Evolutionary conservation across 2,888 invertebrate species (phyloP).

Genomic region (Eristalinus sepulchralis): DNA sequence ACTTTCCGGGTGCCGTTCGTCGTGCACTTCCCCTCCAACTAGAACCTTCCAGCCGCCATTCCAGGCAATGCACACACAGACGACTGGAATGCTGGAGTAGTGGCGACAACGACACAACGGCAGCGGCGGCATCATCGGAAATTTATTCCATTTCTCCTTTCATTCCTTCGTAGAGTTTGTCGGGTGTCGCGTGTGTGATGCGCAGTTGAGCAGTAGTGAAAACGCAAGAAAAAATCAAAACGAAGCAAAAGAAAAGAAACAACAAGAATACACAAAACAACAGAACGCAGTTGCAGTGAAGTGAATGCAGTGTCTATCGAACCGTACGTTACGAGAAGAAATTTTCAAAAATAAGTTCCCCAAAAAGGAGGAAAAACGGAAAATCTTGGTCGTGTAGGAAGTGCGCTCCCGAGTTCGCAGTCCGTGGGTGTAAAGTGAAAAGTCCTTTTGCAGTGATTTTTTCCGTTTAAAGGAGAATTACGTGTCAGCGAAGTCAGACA

Average conservation of each 20-base stretch:
- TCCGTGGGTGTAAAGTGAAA: not conserved
- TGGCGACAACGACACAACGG: slow-evolving; percentile 12
- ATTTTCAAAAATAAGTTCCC: slow-evolving; percentile 18
- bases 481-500: slow-evolving; percentile 6
- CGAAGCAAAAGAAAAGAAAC: not conserved
- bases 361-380: slow-evolving; percentile 2
- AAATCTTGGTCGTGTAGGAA: slow-evolving; percentile 2
- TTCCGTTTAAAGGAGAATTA: not conserved
- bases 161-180: slow-evolving; percentile 61
- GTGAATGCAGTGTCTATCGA: not conserved
- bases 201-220: slow-evolving; percentile 1
- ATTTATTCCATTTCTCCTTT: slow-evolving; percentile 66
- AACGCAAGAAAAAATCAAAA: slow-evolving; percentile 5
- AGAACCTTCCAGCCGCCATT: slow-evolving; percentile 36
- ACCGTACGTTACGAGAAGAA: slow-evolving; percentile 4
- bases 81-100: slow-evolving; percentile 32
- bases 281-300: slow-evolving; percentile 1
- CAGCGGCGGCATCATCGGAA: slow-evolving; percentile 52
- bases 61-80: slow-evolving; percentile 19
- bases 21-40: not conserved
- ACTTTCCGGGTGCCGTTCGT: too few species aligned
- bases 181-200: slow-evolving; percentile 57
- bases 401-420: not conserved
- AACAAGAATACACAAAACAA: not conserved
- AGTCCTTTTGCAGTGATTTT: not conserved